Evolutionary conservation across 2,888 invertebrate genomes (phyloP), one percentile per base, ranked within the genome.

Genomic region (Entomobrya multifasciata): DNA sequence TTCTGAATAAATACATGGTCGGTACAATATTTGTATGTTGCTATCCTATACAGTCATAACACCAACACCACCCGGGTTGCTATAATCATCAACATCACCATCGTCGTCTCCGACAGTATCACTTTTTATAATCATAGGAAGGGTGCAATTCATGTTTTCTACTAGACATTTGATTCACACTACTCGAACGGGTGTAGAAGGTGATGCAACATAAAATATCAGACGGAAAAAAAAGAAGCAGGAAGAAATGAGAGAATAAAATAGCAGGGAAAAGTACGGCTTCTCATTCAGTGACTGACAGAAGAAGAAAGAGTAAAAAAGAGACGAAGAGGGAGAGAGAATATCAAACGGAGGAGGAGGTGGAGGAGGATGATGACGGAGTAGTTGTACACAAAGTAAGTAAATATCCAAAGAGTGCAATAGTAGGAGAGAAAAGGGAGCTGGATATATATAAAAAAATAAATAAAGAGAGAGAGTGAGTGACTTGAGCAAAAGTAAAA

Each of bases 241-340:
- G 22, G 67, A 36, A 70, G 65, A 8, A 36, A 36, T 4, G 5
- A 36, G 4, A 72, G 60, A 72, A 72, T 47, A 62, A 65, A 65
- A 44, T 36, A 83, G 82, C 44, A 47, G 41, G 20, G 15, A 57
- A 65, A 77, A 77, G 67, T 77, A 84, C 84, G 84, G 77, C 77
- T 84, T 84, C 67, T 41, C 67, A 67, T 11, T 67, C 84, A 67
- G 52, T 78, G 85, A 86, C 72, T 76, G 86, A 86, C 80, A 86
- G 74, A 86, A 85, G 60, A 57, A 84, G 70, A 74, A 49, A 25
- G 60, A 57, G 76, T 49, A 55, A 76, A 62, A 67, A 41, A n/a
- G 65, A 49, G 41, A 41, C 4, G 47, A 36, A 80, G 25, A 60
- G 77, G 13, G 5, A 47, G 57, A 17, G 47, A 13, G 25, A 62